Percentiles rank a stretch among this genome's conserved stretches.
phyloP scores from a whole-genome alignment of 2,797 vertebrate genomes.

The Enteromius fasciolatus region DNA sequence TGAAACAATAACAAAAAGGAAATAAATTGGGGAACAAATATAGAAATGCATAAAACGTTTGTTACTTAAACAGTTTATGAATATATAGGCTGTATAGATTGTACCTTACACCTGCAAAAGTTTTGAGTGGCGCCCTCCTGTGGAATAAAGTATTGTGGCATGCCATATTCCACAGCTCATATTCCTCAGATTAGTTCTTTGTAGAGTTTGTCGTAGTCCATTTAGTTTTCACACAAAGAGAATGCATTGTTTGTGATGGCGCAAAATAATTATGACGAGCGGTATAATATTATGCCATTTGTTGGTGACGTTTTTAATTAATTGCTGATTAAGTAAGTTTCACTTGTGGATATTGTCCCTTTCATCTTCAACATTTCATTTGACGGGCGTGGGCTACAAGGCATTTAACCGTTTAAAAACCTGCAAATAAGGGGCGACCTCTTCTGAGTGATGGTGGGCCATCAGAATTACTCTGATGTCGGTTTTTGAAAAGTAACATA shows the following conservation, averaged over 20 bases:
- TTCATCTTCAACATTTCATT: conserved; percentile 34
- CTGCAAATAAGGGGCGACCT: conserved; percentile 27
- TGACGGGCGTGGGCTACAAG: conserved; percentile 40
- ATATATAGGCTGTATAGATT: not conserved
- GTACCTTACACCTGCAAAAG: conserved; percentile 1
- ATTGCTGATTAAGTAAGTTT: conserved; percentile 46
- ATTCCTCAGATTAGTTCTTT: conserved; percentile 9
- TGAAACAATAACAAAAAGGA: not conserved
- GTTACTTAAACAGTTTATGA: not conserved
- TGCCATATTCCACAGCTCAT: not conserved
- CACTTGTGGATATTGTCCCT: not conserved
- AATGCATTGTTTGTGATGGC: not conserved
- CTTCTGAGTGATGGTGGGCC: conserved; percentile 66
- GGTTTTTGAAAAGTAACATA: conserved; percentile 13
- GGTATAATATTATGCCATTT: not conserved
- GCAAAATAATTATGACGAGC: not conserved
- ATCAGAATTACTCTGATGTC: conserved; percentile 59
- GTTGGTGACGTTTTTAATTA: not conserved
- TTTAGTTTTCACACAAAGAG: not conserved
- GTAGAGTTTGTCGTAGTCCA: not conserved
- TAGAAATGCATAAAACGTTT: not conserved
- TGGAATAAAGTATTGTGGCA: conserved; percentile 48
- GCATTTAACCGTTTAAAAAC: conserved; percentile 44
- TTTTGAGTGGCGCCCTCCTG: conserved; percentile 67
- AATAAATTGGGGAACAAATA: not conserved